Percentiles rank a stretch among this genome's conserved stretches.
Conservation (phyloP, 2,113 vertebrate species). For the Falco punctatus region DNA sequence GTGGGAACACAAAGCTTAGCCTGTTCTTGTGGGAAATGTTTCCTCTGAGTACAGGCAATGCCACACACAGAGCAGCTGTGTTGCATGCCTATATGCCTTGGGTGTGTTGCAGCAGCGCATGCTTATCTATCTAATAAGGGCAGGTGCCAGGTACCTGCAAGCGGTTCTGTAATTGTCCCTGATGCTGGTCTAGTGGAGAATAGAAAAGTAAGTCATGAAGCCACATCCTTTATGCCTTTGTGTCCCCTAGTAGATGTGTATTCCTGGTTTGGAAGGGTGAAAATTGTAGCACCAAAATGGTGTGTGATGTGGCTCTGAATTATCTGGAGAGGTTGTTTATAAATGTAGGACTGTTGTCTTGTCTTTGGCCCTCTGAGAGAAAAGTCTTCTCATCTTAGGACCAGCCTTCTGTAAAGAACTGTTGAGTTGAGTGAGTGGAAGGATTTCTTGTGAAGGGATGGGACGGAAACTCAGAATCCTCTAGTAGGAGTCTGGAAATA, state of each 20-base stretch:
- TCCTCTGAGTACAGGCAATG: not conserved
- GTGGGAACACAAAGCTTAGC: conserved; percentile 1
- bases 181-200: not conserved
- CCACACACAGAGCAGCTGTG: conserved; percentile 9
- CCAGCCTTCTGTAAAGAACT: not conserved
- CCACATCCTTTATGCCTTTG: not conserved
- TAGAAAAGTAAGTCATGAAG: not conserved
- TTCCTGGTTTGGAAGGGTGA: not conserved
- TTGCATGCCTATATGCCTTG: accelerated
- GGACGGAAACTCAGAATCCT: not conserved
- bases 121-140: not conserved
- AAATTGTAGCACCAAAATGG: not conserved
- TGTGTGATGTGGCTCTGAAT: not conserved
- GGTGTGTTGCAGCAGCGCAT: not conserved
- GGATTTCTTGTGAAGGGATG: not conserved
- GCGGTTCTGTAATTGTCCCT: not conserved
- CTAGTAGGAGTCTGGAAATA: not conserved
- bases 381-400: not conserved
- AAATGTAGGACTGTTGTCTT: too few species aligned
- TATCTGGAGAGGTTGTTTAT: not conserved
- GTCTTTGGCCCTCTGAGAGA: not conserved
- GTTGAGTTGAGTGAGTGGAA: not conserved
- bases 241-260: not conserved
- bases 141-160: not conserved
- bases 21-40: conserved; percentile 35